These are phyloP conservation scores for Cettia cetti DNA, from an alignment of 2,113 vertebrate species.

Conservation along the genomic window DNA sequence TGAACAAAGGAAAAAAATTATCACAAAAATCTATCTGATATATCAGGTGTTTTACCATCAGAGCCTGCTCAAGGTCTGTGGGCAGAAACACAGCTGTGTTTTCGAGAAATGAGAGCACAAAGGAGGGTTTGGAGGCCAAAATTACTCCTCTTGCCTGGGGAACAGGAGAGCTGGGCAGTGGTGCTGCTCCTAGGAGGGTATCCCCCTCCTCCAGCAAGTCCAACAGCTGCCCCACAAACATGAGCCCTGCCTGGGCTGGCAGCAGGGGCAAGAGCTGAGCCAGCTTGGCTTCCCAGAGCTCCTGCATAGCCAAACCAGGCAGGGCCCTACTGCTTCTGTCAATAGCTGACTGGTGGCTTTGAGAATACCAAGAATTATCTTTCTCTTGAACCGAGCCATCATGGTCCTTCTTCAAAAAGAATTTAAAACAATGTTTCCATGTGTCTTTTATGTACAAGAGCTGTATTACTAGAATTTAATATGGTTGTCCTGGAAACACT, in stretches of 20 bases:
- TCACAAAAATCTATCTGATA: neutral
- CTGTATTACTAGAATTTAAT: neutral
- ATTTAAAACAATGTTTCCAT: neutral
- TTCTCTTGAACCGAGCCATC: neutral
- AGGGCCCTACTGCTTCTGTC: neutral
- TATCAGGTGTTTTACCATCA: neutral
- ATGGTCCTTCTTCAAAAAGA: neutral
- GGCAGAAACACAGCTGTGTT: neutral
- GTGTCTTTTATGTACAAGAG: neutral
- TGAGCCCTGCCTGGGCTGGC: neutral
- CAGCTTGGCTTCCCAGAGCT: neutral
- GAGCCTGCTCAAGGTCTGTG: neutral
- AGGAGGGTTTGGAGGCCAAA: neutral
- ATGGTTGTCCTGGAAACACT: neutral
- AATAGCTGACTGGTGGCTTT: rapidly evolving
- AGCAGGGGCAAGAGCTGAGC: neutral
- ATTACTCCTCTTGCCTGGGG: neutral
- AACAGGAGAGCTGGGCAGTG: neutral
- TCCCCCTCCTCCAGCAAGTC: neutral
- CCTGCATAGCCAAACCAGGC: neutral
- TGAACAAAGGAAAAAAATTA: neutral
- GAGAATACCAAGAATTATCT: rapidly evolving
- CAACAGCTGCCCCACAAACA: neutral
- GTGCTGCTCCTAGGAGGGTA: neutral
- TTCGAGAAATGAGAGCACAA: neutral